These are phyloP conservation scores for Epistrophe eligans DNA, from an alignment of 2,888 invertebrate species.

Conservation along the genomic window DNA sequence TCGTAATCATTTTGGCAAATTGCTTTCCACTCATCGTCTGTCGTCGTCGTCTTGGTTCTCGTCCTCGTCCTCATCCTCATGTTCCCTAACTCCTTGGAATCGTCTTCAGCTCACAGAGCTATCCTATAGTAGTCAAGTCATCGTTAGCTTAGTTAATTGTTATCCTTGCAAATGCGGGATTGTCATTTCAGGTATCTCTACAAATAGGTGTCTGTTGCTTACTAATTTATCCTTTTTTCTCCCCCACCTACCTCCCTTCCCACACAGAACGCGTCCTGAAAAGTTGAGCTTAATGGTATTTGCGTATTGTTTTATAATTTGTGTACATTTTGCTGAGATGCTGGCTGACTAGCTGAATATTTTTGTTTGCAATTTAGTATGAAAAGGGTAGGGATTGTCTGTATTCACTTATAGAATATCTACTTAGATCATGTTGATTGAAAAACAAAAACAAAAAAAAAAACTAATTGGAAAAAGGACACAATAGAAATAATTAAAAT, in stretches of 20 bases:
- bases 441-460: constrained; percentile 66
- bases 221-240: constrained; percentile 69
- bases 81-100: not conserved
- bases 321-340: constrained; percentile 49
- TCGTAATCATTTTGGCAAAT: constrained; percentile 76
- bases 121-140: constrained; percentile 15
- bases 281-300: constrained; percentile 66
- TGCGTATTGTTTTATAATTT: constrained; percentile 74
- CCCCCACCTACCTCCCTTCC: not conserved
- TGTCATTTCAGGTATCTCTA: constrained; percentile 70
- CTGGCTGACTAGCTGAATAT: constrained; percentile 45
- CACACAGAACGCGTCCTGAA: constrained; percentile 8
- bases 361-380: constrained; percentile 5
- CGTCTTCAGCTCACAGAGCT: not conserved
- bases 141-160: constrained; percentile 71
- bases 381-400: not conserved
- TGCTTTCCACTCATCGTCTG: constrained; percentile 71
- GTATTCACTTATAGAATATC: constrained; percentile 25
- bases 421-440: constrained; percentile 59
- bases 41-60: not conserved
- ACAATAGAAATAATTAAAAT: constrained; percentile 18
- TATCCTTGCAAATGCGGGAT: constrained; percentile 73
- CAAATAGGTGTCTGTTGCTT: constrained; percentile 73
- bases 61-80: constrained; percentile 3
- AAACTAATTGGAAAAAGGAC: constrained; percentile 68